These are phyloP conservation scores for Neodiprion fabricii DNA, from an alignment of 1,140 invertebrate genomes.

Conservation along the genomic window DNA sequence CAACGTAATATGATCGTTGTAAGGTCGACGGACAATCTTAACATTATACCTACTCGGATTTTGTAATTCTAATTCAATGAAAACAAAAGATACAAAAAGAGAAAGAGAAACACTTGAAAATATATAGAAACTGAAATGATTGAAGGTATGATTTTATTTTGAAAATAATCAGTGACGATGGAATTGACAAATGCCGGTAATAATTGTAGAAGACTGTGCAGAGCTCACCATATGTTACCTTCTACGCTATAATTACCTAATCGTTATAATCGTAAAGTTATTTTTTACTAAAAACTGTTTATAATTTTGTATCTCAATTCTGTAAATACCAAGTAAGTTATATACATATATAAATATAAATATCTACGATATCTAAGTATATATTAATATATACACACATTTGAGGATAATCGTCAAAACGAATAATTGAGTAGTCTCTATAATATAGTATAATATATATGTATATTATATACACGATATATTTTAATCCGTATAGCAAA, in stretches of 20 bases:
- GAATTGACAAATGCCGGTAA: constrained; percentile 10
- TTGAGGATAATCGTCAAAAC: background rate
- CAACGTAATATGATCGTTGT: background rate
- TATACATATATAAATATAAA: constrained; percentile 26
- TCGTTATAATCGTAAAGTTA: constrained; percentile 55
- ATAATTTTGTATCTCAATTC: constrained; percentile 57
- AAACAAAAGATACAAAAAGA: background rate
- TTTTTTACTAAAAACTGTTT: constrained; percentile 57
- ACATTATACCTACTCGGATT: background rate
- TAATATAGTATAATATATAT: background rate
- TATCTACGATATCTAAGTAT: constrained; percentile 32
- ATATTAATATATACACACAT: constrained; percentile 22
- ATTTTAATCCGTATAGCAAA: constrained; percentile 45
- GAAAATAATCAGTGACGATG: background rate
- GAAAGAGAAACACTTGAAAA: background rate
- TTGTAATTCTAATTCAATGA: background rate
- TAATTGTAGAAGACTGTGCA: constrained; percentile 34
- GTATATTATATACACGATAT: constrained; percentile 26
- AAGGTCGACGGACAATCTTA: background rate
- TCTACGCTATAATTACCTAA: constrained; percentile 48
- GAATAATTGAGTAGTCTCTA: constrained; percentile 3
- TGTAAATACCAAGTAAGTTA: constrained; percentile 49
- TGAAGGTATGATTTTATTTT: too few relatives aligned
- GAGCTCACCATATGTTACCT: constrained; percentile 40
- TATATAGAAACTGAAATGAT: background rate